A percentile compares a stretch with the other conserved stretches of the same genome.
phyloP scores from a whole-genome alignment of 1,140 invertebrate species.

The Apis florea region DNA sequence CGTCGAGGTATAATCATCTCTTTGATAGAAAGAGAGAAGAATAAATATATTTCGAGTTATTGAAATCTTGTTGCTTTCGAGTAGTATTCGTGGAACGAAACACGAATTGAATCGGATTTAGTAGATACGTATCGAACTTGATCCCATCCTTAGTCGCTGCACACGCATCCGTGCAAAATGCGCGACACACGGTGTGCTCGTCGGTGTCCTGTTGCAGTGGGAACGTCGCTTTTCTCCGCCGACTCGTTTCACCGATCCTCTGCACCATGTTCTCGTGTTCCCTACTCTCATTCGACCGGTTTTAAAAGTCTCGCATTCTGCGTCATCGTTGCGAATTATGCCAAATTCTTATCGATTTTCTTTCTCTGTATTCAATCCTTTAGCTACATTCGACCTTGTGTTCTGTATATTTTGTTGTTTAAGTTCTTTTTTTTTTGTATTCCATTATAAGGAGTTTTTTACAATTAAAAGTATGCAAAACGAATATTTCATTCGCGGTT shows the following conservation, averaged over 20 bases:
- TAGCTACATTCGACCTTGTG: too few relatives aligned
- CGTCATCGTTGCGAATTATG: background rate
- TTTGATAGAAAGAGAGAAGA: too few relatives aligned
- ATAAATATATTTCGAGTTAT: too few relatives aligned
- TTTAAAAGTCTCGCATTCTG: slow-evolving; percentile 42
- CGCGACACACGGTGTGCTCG: slow-evolving; percentile 25
- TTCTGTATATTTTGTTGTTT: too few relatives aligned
- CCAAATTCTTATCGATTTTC: background rate
- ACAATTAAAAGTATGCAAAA: too few relatives aligned
- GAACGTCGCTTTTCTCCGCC: slow-evolving; percentile 56
- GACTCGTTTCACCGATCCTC: slow-evolving; percentile 58
- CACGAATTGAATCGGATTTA: too few relatives aligned
- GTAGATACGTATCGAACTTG: too few relatives aligned
- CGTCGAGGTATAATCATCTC: background rate
- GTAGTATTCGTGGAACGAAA: too few relatives aligned
- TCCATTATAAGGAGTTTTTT: too few relatives aligned
- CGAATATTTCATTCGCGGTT: too few relatives aligned
- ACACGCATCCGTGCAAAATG: slow-evolving; percentile 29
- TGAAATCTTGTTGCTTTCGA: too few relatives aligned
- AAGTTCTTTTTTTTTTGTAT: too few relatives aligned
- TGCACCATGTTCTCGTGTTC: slow-evolving; percentile 40
- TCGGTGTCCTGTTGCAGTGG: slow-evolving; percentile 61
- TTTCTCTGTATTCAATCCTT: background rate
- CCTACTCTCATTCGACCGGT: slow-evolving; percentile 50
- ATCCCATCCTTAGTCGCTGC: background rate